phyloP scores from a whole-genome alignment of 2,113 vertebrate species.

The Eudyptes chrysolophus region DNA sequence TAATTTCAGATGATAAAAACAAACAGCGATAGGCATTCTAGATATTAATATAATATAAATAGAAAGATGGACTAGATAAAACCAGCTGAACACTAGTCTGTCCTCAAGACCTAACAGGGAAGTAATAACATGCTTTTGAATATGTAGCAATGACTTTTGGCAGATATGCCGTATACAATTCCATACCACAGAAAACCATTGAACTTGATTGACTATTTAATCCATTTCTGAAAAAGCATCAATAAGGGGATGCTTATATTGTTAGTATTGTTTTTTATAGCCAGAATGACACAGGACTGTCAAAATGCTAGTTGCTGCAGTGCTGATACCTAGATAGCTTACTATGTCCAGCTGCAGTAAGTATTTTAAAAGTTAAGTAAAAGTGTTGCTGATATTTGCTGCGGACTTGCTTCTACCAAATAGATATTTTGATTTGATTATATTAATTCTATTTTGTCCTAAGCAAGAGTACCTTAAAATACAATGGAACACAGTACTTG shows the following conservation, averaged over 20 bases:
- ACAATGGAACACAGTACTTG: not conserved
- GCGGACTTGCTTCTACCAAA: not conserved
- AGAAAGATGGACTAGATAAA: conserved; percentile 68
- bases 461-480: not conserved
- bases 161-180: conserved; percentile 59
- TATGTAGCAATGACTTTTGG: conserved; percentile 62
- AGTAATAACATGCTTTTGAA: conserved; percentile 58
- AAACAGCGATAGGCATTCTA: conserved; percentile 54
- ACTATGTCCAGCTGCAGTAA: not conserved
- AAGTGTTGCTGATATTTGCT: not conserved
- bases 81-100: conserved; percentile 74
- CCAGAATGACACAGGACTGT: conserved; percentile 53
- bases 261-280: not conserved
- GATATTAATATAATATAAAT: conserved; percentile 73
- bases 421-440: not conserved
- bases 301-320: conserved; percentile 13
- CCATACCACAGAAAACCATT: conserved; percentile 15
- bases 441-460: not conserved
- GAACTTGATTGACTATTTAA: conserved; percentile 66
- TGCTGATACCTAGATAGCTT: not conserved
- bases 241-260: conserved; percentile 19
- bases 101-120: conserved; percentile 67
- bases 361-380: not conserved
- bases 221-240: conserved; percentile 43
- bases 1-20: conserved; percentile 63